Evolutionary conservation across 2,113 vertebrate genomes (phyloP).

Genomic region (Eurypyga helias): DNA sequence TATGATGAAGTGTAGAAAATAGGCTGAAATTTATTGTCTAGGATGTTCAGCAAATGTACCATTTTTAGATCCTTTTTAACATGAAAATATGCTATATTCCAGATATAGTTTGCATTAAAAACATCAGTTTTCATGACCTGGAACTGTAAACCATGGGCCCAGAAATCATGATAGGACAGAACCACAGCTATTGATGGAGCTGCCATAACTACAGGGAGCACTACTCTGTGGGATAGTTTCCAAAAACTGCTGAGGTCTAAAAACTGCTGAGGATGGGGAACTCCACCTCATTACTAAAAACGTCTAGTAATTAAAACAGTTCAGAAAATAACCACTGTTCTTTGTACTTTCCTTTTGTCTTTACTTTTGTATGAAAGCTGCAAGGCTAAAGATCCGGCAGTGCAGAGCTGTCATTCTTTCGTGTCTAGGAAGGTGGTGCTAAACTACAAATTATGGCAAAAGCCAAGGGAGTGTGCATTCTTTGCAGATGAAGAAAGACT

Average conservation of each 20-base stretch:
- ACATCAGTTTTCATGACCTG: neutral
- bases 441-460: slow-evolving; percentile 87
- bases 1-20: neutral
- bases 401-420: slow-evolving; percentile 83
- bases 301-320: neutral
- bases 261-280: neutral
- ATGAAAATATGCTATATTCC: neutral
- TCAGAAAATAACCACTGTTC: neutral
- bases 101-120: neutral
- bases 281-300: neutral
- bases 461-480: slow-evolving; percentile 35
- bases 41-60: neutral
- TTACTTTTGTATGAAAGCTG: slow-evolving; percentile 21
- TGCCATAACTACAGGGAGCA: neutral
- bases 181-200: neutral
- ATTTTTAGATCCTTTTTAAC: neutral
- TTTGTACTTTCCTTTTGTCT: neutral
- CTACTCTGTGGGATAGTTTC: neutral
- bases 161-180: neutral
- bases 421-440: slow-evolving; percentile 82
- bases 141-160: neutral
- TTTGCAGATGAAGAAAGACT: neutral
- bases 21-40: neutral
- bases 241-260: neutral
- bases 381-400: slow-evolving; percentile 78